Conservation (phyloP, 2,888 invertebrate genomes). For the Lasioglossum lativentre region DNA sequence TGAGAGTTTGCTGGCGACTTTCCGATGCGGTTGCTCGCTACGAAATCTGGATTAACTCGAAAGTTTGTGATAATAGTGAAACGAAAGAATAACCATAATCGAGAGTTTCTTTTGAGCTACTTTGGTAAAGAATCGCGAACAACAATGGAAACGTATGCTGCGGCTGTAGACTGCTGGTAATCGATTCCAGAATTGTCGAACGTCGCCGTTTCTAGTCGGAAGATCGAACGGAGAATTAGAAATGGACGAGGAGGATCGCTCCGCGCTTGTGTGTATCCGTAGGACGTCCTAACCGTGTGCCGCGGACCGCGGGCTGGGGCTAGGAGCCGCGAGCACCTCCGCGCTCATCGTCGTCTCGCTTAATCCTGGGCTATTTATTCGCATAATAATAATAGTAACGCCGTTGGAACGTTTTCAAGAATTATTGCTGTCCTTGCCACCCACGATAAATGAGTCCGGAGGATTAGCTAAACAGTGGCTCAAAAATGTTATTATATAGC, state of each 20-base stretch:
- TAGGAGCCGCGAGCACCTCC: conserved; percentile 52
- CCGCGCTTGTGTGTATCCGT: conserved; percentile 62
- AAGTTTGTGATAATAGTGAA: conserved; percentile 67
- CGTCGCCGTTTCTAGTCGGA: not conserved
- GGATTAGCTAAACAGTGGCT: conserved; percentile 85
- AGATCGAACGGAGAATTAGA: conserved; percentile 38
- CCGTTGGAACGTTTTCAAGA: conserved; percentile 83
- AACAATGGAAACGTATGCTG: not conserved
- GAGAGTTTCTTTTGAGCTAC: conserved; percentile 44
- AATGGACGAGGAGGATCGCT: conserved; percentile 53
- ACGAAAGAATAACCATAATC: conserved; percentile 55
- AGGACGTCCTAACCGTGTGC: conserved; percentile 63
- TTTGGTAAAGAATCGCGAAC: conserved; percentile 24
- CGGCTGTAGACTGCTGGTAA: not conserved
- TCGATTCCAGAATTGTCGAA: conserved; percentile 8
- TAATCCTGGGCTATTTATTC: conserved; percentile 83
- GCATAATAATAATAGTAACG: conserved; percentile 83
- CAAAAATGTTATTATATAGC: conserved; percentile 85
- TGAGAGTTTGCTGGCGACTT: conserved; percentile 65
- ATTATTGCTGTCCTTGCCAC: conserved; percentile 84
- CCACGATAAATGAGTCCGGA: conserved; percentile 84
- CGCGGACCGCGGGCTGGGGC: not conserved
- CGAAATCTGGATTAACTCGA: conserved; percentile 67
- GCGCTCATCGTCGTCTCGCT: conserved; percentile 69
- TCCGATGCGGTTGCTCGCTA: conserved; percentile 63